Percentiles rank a stretch among this genome's conserved stretches.
phyloP scores from a whole-genome alignment of 2,113 vertebrate species.

The Pontoporia blainvillei region DNA sequence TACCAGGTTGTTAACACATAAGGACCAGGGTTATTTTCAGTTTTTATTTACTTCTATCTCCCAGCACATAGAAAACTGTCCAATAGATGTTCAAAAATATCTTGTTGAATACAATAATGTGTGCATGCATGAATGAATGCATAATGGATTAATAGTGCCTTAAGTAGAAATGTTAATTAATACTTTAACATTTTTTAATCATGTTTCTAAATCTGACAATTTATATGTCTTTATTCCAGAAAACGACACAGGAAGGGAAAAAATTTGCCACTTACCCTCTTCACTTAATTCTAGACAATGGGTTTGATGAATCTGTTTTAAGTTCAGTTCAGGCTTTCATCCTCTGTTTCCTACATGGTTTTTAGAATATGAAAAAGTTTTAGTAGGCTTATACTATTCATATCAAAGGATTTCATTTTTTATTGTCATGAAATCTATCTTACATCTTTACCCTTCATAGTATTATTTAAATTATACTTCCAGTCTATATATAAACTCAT shows the following conservation, averaged over 20 bases:
- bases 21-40: background rate
- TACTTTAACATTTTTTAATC: background rate
- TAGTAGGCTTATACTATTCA: conserved; percentile 15
- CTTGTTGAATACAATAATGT: background rate
- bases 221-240: background rate
- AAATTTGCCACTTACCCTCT: background rate
- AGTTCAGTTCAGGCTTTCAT: background rate
- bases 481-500: background rate
- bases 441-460: background rate
- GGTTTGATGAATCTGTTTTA: conserved; percentile 14
- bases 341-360: background rate
- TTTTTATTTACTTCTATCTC: background rate
- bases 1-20: background rate
- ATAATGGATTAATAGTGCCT: background rate
- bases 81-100: background rate
- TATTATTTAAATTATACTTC: conserved; percentile 31
- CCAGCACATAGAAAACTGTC: background rate
- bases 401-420: conserved; percentile 40
- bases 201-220: background rate
- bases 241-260: background rate
- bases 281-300: background rate
- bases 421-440: background rate
- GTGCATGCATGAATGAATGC: background rate
- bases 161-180: background rate
- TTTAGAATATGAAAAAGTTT: conserved; percentile 34